Base-by-base conservation (phyloP, 2,888 invertebrate species). In the Leucania comma region DNA sequence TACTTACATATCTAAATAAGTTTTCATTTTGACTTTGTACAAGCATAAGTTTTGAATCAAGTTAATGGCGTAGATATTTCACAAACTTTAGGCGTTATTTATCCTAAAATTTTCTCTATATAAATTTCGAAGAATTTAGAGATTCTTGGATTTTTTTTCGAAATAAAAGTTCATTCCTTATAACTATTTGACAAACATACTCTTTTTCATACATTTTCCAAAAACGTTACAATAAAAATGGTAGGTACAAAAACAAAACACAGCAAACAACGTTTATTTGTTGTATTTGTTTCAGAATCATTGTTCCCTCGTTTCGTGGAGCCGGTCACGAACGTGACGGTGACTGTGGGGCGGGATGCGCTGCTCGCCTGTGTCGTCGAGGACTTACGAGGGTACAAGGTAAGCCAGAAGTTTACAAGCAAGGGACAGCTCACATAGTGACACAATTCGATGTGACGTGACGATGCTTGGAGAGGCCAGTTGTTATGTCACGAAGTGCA, bases 261-360 rank as follows among this genome's bases (percentile, higher is more conserved):
- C 50, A 10, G 53, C 63, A 80, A 77, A 80, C 68, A 68, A 46
- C 53, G 61, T 81, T 77, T 72, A 66, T 72, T 65, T 71, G 63
- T 72, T 60, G 59, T 72, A 61, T 78, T 93, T 93, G 92, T 94
- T 94, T 54, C 92, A 96, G 95, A 95, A 78, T 94, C 94, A 29
- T 85, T 94, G 86, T 95, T 98, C 92, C 99, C 99, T 72, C 97
- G 97, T 87, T 98, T 99, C 92, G 98, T 98, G 80, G 98, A 98
- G 90, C 98, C 98, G 63, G 98, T 99, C 86, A 97, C 98, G 63
- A 99, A 99, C 94, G 98, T 98, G 83, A 99, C 99, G 29, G 98
- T 98, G 82, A 98, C 98, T 56, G 97, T 98, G 65, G 98, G 98
- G 38, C 96, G 98, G 62, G 98, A 99, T 93, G 98, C 98, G 29